Evolutionary conservation across 2,113 vertebrate genomes (phyloP).

Genomic region (Chrysochloris asiatica): DNA sequence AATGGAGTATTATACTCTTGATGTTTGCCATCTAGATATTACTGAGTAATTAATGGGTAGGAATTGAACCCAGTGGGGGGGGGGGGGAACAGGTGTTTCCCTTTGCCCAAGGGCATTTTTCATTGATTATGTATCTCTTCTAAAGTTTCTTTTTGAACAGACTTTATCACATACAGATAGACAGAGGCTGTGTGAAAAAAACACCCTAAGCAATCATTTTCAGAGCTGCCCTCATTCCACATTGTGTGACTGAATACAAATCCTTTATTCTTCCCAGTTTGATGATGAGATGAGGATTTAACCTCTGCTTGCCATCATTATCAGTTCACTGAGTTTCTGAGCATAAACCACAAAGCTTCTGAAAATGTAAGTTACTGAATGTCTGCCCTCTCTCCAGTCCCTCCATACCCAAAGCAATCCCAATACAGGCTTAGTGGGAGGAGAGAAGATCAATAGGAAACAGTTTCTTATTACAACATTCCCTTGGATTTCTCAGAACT

Average conservation of each 20-base stretch:
- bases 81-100: conserved; percentile 61
- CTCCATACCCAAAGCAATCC: conserved; percentile 67
- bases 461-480: conserved; percentile 67
- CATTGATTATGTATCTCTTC: conserved; percentile 71
- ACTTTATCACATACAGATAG: conserved; percentile 68
- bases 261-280: conserved; percentile 78
- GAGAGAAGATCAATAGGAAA: conserved; percentile 69
- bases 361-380: conserved; percentile 69
- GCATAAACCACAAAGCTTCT: conserved; percentile 73
- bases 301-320: conserved; percentile 79
- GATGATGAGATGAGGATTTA: conserved; percentile 77
- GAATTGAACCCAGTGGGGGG: conserved; percentile 37
- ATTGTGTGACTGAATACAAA: conserved; percentile 77
- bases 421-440: conserved; percentile 65
- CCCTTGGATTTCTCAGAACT: conserved; percentile 75
- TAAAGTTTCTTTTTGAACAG: conserved; percentile 74
- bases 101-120: conserved; percentile 62
- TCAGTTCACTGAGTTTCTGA: conserved; percentile 78
- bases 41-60: conserved; percentile 67
- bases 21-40: conserved; percentile 63
- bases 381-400: conserved; percentile 63
- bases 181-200: conserved; percentile 69
- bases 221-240: conserved; percentile 77
- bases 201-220: conserved; percentile 77
- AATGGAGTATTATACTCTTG: background rate